Base-by-base conservation (phyloP, 2,888 invertebrate species). In the Eupithecia centaureata region DNA sequence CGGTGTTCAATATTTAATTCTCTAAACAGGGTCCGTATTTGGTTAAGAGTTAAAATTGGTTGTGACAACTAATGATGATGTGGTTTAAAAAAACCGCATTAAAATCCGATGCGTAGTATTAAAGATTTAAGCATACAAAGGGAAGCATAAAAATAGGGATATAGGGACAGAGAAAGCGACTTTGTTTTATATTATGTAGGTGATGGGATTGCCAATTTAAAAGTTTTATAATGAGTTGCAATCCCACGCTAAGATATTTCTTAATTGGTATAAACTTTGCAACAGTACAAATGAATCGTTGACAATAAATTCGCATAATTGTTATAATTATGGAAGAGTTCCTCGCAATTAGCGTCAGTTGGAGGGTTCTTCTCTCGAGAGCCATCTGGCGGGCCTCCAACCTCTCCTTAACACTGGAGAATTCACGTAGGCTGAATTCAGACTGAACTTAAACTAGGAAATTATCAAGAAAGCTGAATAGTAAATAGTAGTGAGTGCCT, bases 371-470 rank as follows among this genome's bases (percentile, higher is more conserved):
- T 78, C 81, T 81, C 83, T 80, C 82, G 83, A 89, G 90, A 83
- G 88, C 84, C 86, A 89, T 88, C 92, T 92, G 92, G 92, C 92
- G 83, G 77, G 77, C 76, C 84, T 91, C 92, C 92, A 92, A 88
- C 81, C 63, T 80, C 89, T 87, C 81, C 86, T 88, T 85, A 84
- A 83, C 83, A 83, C 85, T 65, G 85, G 82, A 82, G 78, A 78
- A 79, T 80, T 80, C 81, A 79, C 64, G 58, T 51, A 66, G 63
- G 63, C 66, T 66, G 63, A 22, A 61, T 70, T 22, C 52, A 70
- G 35, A 66, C 60, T 18, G 42, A 47, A 27, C 27, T 27, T 15
- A 56, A 56, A 18, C 30, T 18, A 56, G 28, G n/a, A n/a, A 22
- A 2, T 12, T 47, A 10, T 10, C 47, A 22, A 22, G 47, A 47